Conservation (phyloP, 2,797 vertebrate species). For the Labeo calbasu region DNA sequence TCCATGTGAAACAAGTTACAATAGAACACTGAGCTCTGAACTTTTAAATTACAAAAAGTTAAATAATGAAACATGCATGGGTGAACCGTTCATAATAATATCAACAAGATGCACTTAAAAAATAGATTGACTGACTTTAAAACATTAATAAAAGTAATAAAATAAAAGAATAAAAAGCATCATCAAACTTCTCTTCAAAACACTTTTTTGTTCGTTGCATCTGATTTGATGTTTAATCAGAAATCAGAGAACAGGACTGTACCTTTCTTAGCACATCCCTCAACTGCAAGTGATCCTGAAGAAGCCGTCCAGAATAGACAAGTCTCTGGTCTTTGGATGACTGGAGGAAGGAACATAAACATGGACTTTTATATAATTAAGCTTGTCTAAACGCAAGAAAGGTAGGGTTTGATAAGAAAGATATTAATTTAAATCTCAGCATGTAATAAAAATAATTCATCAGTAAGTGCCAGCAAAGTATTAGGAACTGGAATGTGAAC, state of each 20-base stretch:
- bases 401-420: not conserved
- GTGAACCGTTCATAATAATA: not conserved
- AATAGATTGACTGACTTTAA: not conserved
- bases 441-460: not conserved
- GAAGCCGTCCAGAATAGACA: conserved; percentile 93
- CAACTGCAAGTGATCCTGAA: conserved; percentile 93
- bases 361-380: not conserved
- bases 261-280: conserved; percentile 95
- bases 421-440: not conserved
- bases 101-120: not conserved
- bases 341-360: conserved; percentile 73
- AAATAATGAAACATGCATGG: not conserved
- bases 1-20: not conserved
- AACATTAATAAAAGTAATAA: not conserved
- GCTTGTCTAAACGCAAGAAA: not conserved
- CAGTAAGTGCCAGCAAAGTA: not conserved
- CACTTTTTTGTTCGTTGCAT: not conserved
- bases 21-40: not conserved
- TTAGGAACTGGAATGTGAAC: not conserved
- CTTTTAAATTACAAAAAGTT: not conserved
- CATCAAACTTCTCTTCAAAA: not conserved
- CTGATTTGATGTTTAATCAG: not conserved
- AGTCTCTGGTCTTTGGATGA: conserved; percentile 92
- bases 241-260: conserved; percentile 41
- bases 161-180: not conserved